A percentile compares a stretch with the other conserved stretches of the same genome.
Conservation (phyloP, 1,140 invertebrate genomes). For the fruit fly (Drosophila melanogaster) region Release_6_plus_ISO1_MT NT_037436.4:7281501-7282000, state of each 20-base stretch:
- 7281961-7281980: conserved; percentile 46
- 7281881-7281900: conserved; percentile 46
- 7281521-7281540: conserved; percentile 4
- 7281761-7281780: conserved; percentile 80
- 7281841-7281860: conserved; percentile 35
- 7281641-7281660: conserved; percentile 40
- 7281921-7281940: conserved; percentile 16
- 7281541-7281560: conserved; percentile 35
- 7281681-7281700: conserved; percentile 82
- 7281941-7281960: conserved; percentile 17
- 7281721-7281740: conserved; percentile 47
- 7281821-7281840: conserved; percentile 22
- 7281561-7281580: conserved; percentile 55
- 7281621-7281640: conserved; percentile 58
- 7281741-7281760: conserved; percentile 44
- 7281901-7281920: not conserved
- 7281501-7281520: conserved; percentile 2
- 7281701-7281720: conserved; percentile 55
- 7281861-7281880: conserved; percentile 64
- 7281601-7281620: conserved; percentile 52
- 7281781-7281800: conserved; percentile 76
- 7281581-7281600: conserved; percentile 55
- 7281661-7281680: conserved; percentile 66
- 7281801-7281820: conserved; percentile 35
- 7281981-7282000: conserved; percentile 63